phyloP scores from a whole-genome alignment of 1,140 invertebrate genomes.

The Centruroides vittatus region DNA sequence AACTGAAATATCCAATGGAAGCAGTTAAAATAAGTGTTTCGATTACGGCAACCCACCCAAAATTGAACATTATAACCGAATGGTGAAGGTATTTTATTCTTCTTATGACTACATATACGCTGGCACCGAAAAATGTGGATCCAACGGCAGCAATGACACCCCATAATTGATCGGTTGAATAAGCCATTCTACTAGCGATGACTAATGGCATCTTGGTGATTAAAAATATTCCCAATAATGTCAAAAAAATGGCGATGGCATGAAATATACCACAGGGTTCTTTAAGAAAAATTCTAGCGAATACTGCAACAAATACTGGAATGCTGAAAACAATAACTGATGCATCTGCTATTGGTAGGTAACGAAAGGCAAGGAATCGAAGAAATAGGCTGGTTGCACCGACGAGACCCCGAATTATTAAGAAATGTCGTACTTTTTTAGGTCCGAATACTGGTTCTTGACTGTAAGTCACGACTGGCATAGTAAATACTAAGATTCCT shows the following conservation, averaged over 20 bases:
- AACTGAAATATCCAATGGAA: slow-evolving; percentile 57
- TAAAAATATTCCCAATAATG: slow-evolving; percentile 36
- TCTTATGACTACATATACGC: slow-evolving; percentile 68
- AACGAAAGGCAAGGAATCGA: slow-evolving; percentile 48
- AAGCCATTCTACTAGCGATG: slow-evolving; percentile 1
- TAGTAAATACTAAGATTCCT: slow-evolving; percentile 65
- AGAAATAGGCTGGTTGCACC: slow-evolving; percentile 20
- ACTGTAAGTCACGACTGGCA: slow-evolving; percentile 65
- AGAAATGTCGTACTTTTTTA: slow-evolving; percentile 42
- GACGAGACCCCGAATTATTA: slow-evolving; percentile 9
- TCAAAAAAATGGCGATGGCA: slow-evolving; percentile 33
- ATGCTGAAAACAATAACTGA: slow-evolving; percentile 44
- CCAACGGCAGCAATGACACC: slow-evolving; percentile 67
- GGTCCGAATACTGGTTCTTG: slow-evolving; percentile 56
- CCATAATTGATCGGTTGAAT: slow-evolving; percentile 28
- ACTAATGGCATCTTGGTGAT: slow-evolving; percentile 34
- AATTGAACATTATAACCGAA: slow-evolving; percentile 72
- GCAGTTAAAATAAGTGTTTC: slow-evolving; percentile 60
- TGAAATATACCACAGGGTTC: slow-evolving; percentile 41
- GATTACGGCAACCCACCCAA: slow-evolving; percentile 48
- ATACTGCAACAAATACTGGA: slow-evolving; percentile 38
- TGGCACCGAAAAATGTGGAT: slow-evolving; percentile 72
- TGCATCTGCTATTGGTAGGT: slow-evolving; percentile 40
- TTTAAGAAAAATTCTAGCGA: slow-evolving; percentile 38
- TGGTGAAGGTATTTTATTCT: slow-evolving; percentile 73